Evolutionary conservation across 2,113 vertebrate species (phyloP).

Genomic region (Sander vitreus): DNA sequence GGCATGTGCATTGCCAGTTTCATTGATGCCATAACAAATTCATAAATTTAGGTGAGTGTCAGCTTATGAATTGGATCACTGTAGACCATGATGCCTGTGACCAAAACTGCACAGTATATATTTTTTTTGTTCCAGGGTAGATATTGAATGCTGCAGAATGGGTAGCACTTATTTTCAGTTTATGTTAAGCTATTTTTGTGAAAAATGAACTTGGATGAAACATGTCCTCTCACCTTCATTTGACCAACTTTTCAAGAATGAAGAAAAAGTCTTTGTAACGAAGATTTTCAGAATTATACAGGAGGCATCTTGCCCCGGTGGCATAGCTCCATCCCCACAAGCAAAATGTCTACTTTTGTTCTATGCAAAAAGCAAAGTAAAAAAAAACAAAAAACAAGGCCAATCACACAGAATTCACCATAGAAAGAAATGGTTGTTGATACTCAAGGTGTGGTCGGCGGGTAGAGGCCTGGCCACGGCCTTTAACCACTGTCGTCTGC

Average conservation of each 20-base stretch:
- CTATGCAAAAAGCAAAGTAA: background rate
- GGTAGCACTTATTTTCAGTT: background rate
- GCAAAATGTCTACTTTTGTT: background rate
- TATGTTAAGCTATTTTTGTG: slow-evolving; percentile 11
- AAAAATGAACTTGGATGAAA: background rate
- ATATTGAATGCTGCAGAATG: background rate
- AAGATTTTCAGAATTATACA: background rate
- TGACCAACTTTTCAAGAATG: background rate
- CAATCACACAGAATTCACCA: slow-evolving; percentile 41
- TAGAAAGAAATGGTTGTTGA: slow-evolving; percentile 48
- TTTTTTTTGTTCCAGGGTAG: background rate
- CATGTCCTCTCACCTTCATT: background rate
- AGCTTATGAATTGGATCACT: slow-evolving; percentile 7
- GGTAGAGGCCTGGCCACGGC: slow-evolving; percentile 52
- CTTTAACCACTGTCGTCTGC: slow-evolving; percentile 76
- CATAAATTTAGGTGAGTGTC: background rate
- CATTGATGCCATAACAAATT: slow-evolving; percentile 7
- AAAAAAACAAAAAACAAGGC: background rate
- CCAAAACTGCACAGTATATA: background rate
- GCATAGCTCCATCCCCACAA: background rate
- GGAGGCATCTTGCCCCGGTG: background rate
- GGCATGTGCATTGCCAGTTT: slow-evolving; percentile 8
- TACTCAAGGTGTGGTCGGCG: slow-evolving; percentile 66
- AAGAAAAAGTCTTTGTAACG: background rate
- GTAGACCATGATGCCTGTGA: background rate